These are phyloP conservation scores for Yoshiicerus persimilis DNA, from an alignment of 1,140 invertebrate species.

Conservation along the genomic window DNA sequence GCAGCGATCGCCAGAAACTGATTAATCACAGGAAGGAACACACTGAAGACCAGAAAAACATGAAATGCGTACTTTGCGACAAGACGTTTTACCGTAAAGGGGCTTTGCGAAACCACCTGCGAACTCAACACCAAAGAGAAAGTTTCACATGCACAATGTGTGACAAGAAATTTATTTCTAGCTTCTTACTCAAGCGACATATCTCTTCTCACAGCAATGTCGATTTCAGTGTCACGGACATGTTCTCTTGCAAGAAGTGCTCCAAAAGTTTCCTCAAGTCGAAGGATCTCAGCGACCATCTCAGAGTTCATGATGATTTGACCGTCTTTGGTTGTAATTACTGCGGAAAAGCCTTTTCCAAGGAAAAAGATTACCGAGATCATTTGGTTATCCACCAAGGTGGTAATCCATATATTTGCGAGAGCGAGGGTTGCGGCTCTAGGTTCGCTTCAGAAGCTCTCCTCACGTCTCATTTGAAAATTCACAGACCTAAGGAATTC, in stretches of 20 bases:
- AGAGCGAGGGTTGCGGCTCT: slow-evolving; percentile 21
- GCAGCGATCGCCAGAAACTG: neutral
- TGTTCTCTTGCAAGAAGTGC: slow-evolving; percentile 34
- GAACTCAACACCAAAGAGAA: neutral
- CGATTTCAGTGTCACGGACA: slow-evolving; percentile 29
- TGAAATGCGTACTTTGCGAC: slow-evolving; percentile 62
- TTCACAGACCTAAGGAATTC: slow-evolving; percentile 30
- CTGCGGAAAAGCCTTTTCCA: slow-evolving; percentile 30
- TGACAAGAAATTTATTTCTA: neutral
- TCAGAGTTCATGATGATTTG: slow-evolving; percentile 16
- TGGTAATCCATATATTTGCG: slow-evolving; percentile 36
- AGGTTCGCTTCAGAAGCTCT: slow-evolving; percentile 23
- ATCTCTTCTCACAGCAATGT: neutral
- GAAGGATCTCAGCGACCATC: slow-evolving; percentile 29
- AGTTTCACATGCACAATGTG: slow-evolving; percentile 16
- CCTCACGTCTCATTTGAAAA: slow-evolving; percentile 32
- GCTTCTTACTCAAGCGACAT: neutral
- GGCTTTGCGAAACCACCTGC: slow-evolving; percentile 23
- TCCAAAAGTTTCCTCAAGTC: slow-evolving; percentile 31
- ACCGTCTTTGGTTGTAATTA: slow-evolving; percentile 24
- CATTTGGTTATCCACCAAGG: slow-evolving; percentile 26
- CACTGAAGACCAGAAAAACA: slow-evolving; percentile 58
- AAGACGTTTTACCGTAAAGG: neutral
- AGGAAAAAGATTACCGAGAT: neutral
- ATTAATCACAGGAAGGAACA: slow-evolving; percentile 39